A percentile compares a stretch with the other conserved stretches of the same genome.
Conservation (phyloP, 30 jellyfish, hydroid and myxozoan species). For the Hydra vulgaris region DNA sequence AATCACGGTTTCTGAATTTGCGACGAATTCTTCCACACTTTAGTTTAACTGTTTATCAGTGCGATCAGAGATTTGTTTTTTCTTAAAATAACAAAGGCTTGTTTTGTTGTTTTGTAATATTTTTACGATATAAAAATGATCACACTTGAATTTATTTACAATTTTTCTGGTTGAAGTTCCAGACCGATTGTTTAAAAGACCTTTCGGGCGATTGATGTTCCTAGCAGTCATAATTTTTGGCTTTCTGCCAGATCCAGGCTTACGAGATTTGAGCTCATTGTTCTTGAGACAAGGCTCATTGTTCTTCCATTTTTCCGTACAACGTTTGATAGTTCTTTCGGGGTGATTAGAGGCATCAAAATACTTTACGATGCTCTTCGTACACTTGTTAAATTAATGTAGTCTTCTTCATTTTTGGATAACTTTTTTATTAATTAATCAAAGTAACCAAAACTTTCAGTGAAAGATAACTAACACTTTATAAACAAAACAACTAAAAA, state of each 20-base stretch:
- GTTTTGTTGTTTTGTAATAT: not conserved
- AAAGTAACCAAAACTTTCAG: not conserved
- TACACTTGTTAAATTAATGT: not conserved
- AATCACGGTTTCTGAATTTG: not conserved
- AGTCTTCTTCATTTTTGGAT: not conserved
- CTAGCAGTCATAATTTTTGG: not conserved
- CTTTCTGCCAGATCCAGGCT: not conserved
- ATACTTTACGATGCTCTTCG: not conserved
- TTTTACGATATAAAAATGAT: not conserved
- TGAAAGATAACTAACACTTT: not conserved
- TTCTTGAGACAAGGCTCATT: not conserved
- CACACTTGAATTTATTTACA: not conserved
- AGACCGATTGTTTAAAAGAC: not conserved
- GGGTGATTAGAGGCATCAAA: not conserved
- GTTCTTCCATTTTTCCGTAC: not conserved
- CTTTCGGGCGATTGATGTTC: not conserved
- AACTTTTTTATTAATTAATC: not conserved
- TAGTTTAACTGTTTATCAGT: not conserved
- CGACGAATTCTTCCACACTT: not conserved
- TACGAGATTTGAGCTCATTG: not conserved
- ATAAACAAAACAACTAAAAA: not conserved
- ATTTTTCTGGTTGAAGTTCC: not conserved
- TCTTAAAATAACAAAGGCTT: not conserved
- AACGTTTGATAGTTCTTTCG: not conserved
- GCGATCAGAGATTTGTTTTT: not conserved